These are phyloP conservation scores for Progne subis DNA, from an alignment of 2,113 vertebrate species.

Conservation along the genomic window DNA sequence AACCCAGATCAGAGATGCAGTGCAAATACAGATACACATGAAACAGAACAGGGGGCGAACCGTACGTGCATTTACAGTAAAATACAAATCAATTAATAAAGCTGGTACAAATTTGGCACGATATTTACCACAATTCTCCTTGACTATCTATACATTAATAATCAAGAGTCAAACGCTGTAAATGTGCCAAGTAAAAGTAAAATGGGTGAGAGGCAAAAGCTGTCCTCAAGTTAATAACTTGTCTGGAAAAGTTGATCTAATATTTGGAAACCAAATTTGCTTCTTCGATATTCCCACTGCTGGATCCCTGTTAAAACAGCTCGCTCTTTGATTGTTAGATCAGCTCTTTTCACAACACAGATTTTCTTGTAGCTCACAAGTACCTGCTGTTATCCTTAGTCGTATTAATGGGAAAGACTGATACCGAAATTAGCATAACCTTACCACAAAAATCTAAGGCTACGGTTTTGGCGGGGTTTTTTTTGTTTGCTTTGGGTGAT, in stretches of 20 bases:
- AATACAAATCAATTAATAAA: neutral
- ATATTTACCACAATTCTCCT: neutral
- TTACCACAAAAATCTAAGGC: neutral
- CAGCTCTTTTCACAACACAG: neutral
- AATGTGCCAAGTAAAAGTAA: neutral
- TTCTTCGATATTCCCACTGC: neutral
- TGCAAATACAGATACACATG: neutral
- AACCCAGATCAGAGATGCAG: neutral
- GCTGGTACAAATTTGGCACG: neutral
- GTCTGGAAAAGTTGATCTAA: neutral
- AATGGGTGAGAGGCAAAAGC: neutral
- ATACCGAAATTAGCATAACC: neutral
- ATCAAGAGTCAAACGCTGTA: neutral
- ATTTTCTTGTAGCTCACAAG: neutral
- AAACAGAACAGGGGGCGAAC: neutral
- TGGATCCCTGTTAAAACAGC: neutral
- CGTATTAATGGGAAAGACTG: neutral
- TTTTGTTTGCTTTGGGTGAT: neutral
- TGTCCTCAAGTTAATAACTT: neutral
- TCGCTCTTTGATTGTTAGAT: neutral
- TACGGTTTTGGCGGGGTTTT: accelerated
- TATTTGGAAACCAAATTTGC: neutral
- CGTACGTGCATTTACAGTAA: accelerated
- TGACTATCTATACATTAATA: neutral
- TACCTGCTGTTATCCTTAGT: neutral